phyloP scores from a whole-genome alignment of 2,888 invertebrate species.

The Macropis europaea region DNA sequence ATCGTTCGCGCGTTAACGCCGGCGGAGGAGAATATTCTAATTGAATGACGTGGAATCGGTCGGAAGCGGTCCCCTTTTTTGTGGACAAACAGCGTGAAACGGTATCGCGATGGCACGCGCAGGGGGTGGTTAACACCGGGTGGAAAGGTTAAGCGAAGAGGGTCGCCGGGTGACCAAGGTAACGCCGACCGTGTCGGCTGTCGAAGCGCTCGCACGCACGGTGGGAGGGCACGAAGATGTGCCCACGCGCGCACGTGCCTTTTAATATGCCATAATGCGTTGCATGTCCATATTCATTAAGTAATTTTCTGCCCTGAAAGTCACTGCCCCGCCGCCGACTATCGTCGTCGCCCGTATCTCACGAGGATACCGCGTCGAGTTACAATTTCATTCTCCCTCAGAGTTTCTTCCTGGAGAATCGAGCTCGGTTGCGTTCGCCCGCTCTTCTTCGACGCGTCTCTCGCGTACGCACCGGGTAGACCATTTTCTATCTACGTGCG shows the following conservation, averaged over 20 bases:
- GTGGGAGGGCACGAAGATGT: slow-evolving; percentile 44
- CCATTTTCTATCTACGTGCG: too few relatives aligned
- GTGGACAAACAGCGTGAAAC: slow-evolving; percentile 49
- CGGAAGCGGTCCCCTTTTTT: slow-evolving; percentile 4
- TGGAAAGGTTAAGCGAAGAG: not conserved
- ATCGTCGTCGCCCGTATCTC: slow-evolving; percentile 3
- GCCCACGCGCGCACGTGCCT: slow-evolving; percentile 63
- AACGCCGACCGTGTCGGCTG: slow-evolving; percentile 53
- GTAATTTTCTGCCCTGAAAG: slow-evolving; percentile 69
- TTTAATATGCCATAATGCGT: slow-evolving; percentile 75
- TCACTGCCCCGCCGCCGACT: slow-evolving; percentile 22
- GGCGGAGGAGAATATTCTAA: too few relatives aligned
- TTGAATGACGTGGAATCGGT: slow-evolving; percentile 13
- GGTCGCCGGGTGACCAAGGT: slow-evolving; percentile 41
- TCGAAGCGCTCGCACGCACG: slow-evolving; percentile 41
- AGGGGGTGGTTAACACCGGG: not conserved
- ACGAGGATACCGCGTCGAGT: not conserved
- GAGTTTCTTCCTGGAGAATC: not conserved
- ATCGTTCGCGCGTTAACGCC: too few relatives aligned
- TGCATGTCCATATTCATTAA: slow-evolving; percentile 78
- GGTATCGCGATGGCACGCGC: slow-evolving; percentile 39
- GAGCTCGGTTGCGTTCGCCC: not conserved
- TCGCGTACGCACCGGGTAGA: too few relatives aligned
- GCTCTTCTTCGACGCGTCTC: too few relatives aligned
- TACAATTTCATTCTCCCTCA: not conserved